Percentiles rank a stretch among this genome's conserved stretches.
phyloP scores from a whole-genome alignment of 2,888 invertebrate genomes.

The Xanthostigma xanthostigma region DNA sequence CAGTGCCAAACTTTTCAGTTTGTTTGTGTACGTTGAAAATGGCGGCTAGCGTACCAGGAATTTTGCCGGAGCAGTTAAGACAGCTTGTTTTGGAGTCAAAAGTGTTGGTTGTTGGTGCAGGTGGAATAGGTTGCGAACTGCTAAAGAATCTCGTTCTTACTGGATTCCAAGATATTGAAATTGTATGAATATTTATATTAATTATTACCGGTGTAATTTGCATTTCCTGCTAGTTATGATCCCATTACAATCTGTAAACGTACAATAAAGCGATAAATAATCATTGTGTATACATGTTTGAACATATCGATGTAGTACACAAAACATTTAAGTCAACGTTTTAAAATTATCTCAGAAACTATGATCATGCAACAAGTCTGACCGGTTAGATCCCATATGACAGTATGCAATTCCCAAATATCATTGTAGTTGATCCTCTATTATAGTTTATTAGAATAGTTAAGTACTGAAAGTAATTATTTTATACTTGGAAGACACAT shows the following conservation, averaged over 20 bases:
- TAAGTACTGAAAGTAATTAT: no score
- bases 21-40: conserved; percentile 7
- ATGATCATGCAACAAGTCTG: no score
- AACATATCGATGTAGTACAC: no score
- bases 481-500: no score
- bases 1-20: no score
- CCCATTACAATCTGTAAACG: not conserved
- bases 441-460: no score
- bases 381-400: no score
- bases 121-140: conserved; percentile 98
- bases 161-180: conserved; percentile 85
- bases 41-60: conserved; percentile 42
- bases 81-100: conserved; percentile 53
- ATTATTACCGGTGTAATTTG: not conserved
- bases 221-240: not conserved
- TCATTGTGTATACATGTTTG: not conserved
- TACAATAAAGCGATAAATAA: not conserved
- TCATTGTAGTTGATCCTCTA: no score
- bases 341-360: no score
- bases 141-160: conserved; percentile 91
- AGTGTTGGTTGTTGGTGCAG: conserved; percentile 85
- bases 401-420: no score
- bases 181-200: conserved; percentile 45
- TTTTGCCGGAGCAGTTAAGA: conserved; percentile 48
- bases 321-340: no score